Conservation (phyloP, 2,113 vertebrate species). For the Osmerus mordax region DNA sequence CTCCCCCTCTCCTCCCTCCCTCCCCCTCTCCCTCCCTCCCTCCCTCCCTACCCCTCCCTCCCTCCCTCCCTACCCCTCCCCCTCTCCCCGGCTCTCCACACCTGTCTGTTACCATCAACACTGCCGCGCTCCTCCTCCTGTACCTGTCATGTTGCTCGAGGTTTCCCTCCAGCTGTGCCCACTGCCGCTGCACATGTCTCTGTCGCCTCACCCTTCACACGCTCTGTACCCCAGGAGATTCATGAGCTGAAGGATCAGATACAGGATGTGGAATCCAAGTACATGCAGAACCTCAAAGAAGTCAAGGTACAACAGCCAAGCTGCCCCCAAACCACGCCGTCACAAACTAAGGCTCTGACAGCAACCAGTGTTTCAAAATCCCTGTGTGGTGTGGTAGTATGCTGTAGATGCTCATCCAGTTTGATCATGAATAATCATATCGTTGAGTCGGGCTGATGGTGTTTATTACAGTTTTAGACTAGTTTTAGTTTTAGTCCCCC, state of each 20-base stretch:
- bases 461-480: no score
- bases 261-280: conserved; percentile 92
- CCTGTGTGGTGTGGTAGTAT: no score
- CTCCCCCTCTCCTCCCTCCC: conserved; percentile 19
- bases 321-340: neutral
- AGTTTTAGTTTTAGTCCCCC: no score
- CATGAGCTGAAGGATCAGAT: conserved; percentile 97
- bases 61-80: conserved; percentile 4
- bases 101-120: neutral
- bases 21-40: conserved; percentile 35
- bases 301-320: conserved; percentile 79
- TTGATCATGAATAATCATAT: no score
- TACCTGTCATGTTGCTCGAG: no score
- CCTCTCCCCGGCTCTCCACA: neutral
- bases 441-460: no score
- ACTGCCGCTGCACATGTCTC: conserved; percentile 41
- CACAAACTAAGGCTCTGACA: conserved; percentile 1
- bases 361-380: neutral
- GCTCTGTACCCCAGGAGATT: conserved; percentile 82
- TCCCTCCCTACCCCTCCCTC: neutral
- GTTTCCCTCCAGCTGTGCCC: conserved; percentile 18
- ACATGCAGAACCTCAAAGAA: conserved; percentile 90
- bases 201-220: neutral
- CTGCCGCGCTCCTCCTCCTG: neutral
- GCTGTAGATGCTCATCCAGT: no score